Conservation (phyloP, 2,113 vertebrate species). For the Gymnarchus niloticus region DNA sequence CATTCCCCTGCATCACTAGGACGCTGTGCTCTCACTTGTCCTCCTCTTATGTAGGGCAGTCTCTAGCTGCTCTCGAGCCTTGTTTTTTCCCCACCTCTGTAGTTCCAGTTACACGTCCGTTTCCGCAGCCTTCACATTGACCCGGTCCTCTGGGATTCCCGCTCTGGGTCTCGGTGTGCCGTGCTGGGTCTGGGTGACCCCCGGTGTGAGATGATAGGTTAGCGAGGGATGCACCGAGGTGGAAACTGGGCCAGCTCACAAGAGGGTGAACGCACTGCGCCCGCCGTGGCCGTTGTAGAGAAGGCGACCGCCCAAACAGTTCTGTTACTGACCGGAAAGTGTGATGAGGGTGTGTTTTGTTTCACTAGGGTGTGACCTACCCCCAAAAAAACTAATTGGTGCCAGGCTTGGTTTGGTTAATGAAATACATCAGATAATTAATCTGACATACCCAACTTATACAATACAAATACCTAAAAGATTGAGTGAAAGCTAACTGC, state of each 20-base stretch:
- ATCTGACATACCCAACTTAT: too few species aligned
- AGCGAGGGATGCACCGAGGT: not conserved
- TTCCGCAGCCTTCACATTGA: not conserved
- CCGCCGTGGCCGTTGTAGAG: conserved; percentile 40
- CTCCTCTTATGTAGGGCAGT: not conserved
- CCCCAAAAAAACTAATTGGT: not conserved
- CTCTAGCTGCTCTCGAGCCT: not conserved
- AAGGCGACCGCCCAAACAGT: conserved; percentile 17
- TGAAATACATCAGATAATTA: too few species aligned
- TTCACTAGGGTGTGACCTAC: not conserved
- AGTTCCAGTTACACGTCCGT: not conserved
- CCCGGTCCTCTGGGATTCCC: not conserved
- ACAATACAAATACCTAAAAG: too few species aligned
- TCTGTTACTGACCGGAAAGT: not conserved
- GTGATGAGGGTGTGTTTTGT: conserved; percentile 15
- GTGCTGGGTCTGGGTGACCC: not conserved
- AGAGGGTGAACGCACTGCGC: conserved; percentile 49
- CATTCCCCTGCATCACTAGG: not conserved
- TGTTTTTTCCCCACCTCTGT: not conserved
- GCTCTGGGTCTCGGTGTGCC: not conserved
- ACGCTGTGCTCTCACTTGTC: not conserved
- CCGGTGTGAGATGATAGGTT: not conserved
- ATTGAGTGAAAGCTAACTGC: too few species aligned
- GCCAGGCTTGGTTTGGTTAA: too few species aligned
- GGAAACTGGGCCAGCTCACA: conserved; percentile 54